Conservation (phyloP, 2,797 vertebrate species). For the Lerista edwardsae region DNA sequence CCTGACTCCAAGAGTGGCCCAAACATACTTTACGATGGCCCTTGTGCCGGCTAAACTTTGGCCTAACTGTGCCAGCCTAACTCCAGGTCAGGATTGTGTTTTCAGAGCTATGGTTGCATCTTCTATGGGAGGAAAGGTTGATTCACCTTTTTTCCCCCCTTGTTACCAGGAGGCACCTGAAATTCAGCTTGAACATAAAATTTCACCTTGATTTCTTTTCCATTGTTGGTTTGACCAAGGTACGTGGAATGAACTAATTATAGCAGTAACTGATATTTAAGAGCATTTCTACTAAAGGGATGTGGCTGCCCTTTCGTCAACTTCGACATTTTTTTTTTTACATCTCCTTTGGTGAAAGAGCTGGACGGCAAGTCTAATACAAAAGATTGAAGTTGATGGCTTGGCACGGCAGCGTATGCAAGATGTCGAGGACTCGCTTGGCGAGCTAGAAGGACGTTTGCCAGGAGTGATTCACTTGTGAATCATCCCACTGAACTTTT, state of each 20-base stretch:
- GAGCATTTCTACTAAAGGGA: not conserved
- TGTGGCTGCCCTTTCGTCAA: constrained; percentile 29
- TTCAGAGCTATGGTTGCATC: not conserved
- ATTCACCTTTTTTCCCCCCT: too few relatives aligned
- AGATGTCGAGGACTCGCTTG: constrained; percentile 45
- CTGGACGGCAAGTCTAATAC: constrained; percentile 15
- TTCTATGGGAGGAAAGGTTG: not conserved
- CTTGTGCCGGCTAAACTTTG: too few relatives aligned
- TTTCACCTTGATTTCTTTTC: not conserved
- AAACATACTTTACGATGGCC: too few relatives aligned
- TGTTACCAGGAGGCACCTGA: too few relatives aligned
- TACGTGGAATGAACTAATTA: not conserved
- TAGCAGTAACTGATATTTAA: not conserved
- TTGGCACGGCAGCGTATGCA: not conserved
- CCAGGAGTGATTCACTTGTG: constrained; percentile 60
- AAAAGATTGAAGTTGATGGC: not conserved
- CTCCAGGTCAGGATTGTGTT: too few relatives aligned
- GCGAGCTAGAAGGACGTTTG: constrained; percentile 53
- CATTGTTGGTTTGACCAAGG: not conserved
- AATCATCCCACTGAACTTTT: constrained; percentile 66
- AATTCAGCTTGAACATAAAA: not conserved
- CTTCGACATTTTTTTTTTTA: constrained; percentile 16
- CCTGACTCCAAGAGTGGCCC: too few relatives aligned
- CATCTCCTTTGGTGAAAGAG: not conserved
- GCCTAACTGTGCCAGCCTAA: too few relatives aligned